Evolutionary conservation across 2,888 invertebrate species (phyloP).

Genomic region (Mimumesa dahlbomi): DNA sequence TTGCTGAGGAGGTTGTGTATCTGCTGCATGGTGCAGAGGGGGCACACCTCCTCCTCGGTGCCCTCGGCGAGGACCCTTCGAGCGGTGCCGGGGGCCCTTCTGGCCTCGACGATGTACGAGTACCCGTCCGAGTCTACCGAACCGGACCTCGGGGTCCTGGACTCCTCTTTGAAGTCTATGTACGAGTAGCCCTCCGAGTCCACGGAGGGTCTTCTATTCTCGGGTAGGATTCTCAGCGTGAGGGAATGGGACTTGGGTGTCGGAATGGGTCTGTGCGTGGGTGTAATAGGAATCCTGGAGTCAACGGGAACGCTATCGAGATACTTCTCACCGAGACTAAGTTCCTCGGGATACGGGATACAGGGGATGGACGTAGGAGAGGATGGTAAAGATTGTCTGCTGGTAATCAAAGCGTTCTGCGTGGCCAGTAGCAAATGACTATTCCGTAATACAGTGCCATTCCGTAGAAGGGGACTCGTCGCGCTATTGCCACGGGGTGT

Average conservation of each 20-base stretch:
- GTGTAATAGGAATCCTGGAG: conserved; percentile 65
- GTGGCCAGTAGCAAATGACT: conserved; percentile 60
- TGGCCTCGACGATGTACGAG: conserved; percentile 70
- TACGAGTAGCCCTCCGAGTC: conserved; percentile 76
- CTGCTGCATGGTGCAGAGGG: conserved; percentile 76
- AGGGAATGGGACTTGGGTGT: too few relatives aligned
- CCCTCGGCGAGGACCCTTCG: conserved; percentile 64
- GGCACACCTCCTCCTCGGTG: conserved; percentile 74
- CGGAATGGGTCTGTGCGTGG: conserved; percentile 68
- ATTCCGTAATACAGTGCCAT: conserved; percentile 48
- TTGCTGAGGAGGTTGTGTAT: conserved; percentile 73
- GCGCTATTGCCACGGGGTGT: conserved; percentile 34
- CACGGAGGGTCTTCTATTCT: conserved; percentile 68
- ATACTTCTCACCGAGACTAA: conserved; percentile 32
- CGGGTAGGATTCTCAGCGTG: conserved; percentile 6
- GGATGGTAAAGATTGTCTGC: conserved; percentile 50
- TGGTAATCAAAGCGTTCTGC: conserved; percentile 66
- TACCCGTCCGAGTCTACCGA: conserved; percentile 73
- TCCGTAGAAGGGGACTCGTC: conserved; percentile 48
- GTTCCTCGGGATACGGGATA: conserved; percentile 21
- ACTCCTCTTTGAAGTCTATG: conserved; percentile 69
- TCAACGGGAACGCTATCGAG: conserved; percentile 34
- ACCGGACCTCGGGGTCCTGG: conserved; percentile 44
- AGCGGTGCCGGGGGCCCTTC: conserved; percentile 64
- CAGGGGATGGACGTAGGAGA: conserved; percentile 10